phyloP scores from a whole-genome alignment of 2,888 invertebrate genomes.

The Machimus atricapillus region DNA sequence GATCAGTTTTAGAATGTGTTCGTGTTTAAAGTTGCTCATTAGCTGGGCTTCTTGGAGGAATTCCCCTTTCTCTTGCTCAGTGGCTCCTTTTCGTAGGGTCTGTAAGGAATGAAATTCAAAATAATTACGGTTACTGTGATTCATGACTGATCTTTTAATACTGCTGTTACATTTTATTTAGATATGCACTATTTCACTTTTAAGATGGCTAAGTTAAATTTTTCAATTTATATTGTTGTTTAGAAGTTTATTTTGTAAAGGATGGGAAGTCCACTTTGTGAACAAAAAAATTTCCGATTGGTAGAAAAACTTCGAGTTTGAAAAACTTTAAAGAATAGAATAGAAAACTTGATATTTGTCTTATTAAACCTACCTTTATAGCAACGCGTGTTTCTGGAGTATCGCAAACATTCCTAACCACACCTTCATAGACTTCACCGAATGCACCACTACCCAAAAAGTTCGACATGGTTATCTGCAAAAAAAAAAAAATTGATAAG shows the following conservation, averaged over 20 bases:
- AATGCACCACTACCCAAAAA: conserved; percentile 96
- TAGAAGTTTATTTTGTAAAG: too few species aligned
- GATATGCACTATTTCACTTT: too few species aligned
- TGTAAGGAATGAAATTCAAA: conserved; percentile 57
- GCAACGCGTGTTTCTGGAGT: conserved; percentile 81
- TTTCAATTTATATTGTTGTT: too few species aligned
- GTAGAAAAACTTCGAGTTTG: too few species aligned
- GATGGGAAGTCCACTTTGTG: too few species aligned
- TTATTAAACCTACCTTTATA: conserved; percentile 73
- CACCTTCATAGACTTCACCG: conserved; percentile 95
- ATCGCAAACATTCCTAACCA: conserved; percentile 74
- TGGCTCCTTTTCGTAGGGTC: conserved; percentile 91
- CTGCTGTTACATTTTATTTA: too few species aligned
- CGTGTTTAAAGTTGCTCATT: conserved; percentile 97
- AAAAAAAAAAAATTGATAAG: neutral
- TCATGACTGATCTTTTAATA: too few species aligned
- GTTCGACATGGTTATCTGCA: conserved; percentile 77
- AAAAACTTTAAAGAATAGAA: too few species aligned
- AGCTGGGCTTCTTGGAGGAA: conserved; percentile 96
- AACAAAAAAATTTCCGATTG: too few species aligned
- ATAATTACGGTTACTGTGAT: too few species aligned
- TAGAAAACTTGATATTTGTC: neutral
- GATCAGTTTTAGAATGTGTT: conserved; percentile 89
- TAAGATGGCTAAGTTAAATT: too few species aligned
- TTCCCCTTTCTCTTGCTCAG: conserved; percentile 87